Evolutionary conservation across 1,140 invertebrate genomes (phyloP), one percentile per base, ranked within the genome.

Genomic region (Caerostris extrusa): DNA sequence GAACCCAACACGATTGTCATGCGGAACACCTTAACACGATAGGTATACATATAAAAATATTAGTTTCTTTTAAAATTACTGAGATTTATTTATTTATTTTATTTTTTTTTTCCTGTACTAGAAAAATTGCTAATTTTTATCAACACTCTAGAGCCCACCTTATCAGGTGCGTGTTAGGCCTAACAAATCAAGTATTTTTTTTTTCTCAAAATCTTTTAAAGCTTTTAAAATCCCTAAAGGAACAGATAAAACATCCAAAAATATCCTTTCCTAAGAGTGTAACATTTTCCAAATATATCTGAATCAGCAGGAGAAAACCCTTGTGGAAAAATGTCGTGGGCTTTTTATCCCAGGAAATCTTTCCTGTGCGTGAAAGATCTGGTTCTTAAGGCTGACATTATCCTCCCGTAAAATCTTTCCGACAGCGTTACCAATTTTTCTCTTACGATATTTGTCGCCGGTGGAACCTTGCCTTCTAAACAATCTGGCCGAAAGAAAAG

Each of bases 381-480:
- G 57, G 53, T 90, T 71, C 88, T 58, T 77, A 90, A 90, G 88
- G 19, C 88, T 53, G 56, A 67, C 60, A 56, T 69, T 90, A 69
- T 69, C 64, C 88, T 53, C 7, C 12, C 67, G 69, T 90, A 90
- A n/a, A 90, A 90, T 90, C 88, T 90, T 90, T 69, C 64, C 61
- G 88, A 90, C 64, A 90, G 61, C 64, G 64, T 56, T 56, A 67
- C 67, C 67, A 90, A 90, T 90, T 90, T 90, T 90, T 90, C 64
- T 90, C 50, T 85, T 61, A 71, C 64, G 53, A 90, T 69, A 90
- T 90, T 90, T 90, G 88, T 90, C 88, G 67, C 88, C 53, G 57
- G 85, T 34, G n/a, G 34, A 64, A 57, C 17, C 17, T 8, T 53
- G 5, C 3, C 88, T n/a, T 64, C 85, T 56, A 90, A 90, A 90